Evolutionary conservation across 2,113 vertebrate genomes (phyloP).

Genomic region (Rattus rattus): DNA sequence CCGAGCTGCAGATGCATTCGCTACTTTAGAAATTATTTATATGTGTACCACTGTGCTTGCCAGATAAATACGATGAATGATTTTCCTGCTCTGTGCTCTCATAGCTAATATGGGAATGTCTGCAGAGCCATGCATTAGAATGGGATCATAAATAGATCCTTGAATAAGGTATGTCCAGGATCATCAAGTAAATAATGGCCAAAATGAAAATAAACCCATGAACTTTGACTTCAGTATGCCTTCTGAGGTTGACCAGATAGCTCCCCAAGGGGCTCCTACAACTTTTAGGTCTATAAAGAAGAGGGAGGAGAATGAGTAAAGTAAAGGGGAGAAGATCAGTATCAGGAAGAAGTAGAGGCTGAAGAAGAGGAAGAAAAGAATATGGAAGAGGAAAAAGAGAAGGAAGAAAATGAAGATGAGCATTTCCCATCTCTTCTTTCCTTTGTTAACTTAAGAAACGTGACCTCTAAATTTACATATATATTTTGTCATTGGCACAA

Average conservation of each 20-base stretch:
- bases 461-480: background rate
- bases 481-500: background rate
- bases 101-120: background rate
- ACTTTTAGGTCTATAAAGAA: background rate
- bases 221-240: background rate
- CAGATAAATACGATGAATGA: background rate
- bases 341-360: background rate
- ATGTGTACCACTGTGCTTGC: background rate
- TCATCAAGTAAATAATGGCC: background rate
- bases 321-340: fast-evolving
- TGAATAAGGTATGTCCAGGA: no score
- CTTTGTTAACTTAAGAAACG: background rate
- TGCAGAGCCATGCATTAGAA: no score
- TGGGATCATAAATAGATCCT: background rate
- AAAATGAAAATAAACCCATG: background rate
- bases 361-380: background rate
- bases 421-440: background rate
- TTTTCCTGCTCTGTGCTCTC: background rate
- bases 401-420: background rate
- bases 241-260: background rate
- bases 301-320: background rate
- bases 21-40: background rate
- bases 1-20: background rate
- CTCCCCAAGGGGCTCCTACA: fast-evolving
- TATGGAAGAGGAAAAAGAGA: background rate